Base-by-base conservation (phyloP, 1,140 invertebrate genomes). In the Drosophila tani region DNA sequence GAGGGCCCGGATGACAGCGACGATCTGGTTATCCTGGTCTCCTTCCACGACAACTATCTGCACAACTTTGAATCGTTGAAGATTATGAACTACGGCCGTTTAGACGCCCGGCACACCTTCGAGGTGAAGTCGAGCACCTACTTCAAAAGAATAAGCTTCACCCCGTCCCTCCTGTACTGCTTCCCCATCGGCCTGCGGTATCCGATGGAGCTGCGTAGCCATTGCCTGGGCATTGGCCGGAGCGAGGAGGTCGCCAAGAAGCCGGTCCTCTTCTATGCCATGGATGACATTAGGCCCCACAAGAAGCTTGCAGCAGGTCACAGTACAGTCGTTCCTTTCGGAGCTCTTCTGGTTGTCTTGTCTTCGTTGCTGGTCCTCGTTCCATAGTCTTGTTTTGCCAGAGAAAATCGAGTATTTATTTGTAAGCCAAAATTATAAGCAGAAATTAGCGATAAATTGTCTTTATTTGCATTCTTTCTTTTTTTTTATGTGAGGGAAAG, bases 271-370 rank as follows among this genome's bases (percentile, higher is more conserved):
- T 19, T 40, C 35, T 56, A 56, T 40, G 19, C 19, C 53, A 40
- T 56, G 19, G 0, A 2, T 0, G 53, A 56, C 2, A 15, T 0
- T 9, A 7, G 3, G 2, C 1, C n/a, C 0, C 0, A 0, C 3
- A 35, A 2, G 32, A 1, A 2, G 0, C 0, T 4, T 3, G 0
- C 17, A 12, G 15, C 1, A 0, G 19, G 2, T 0, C 14, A 19
- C 11, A 40, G 8, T 11, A 6, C 0, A 6, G 2, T 11, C 1
- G 11, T 12, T 24, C 2, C 4, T 1, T 6, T 9, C 8, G 14
- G 19, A n/a, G 3, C 14, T 2, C 8, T 24, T 6, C 0, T 56
- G 2, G 14, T 40, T 5, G 0, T 56, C 14, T 6, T 8, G 15
- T 41, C 40, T 17, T 29, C 8, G 14, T 11, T 38, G 12, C 4